phyloP scores from a whole-genome alignment of 2,888 invertebrate genomes.

The Yponomeuta cagnagella region DNA sequence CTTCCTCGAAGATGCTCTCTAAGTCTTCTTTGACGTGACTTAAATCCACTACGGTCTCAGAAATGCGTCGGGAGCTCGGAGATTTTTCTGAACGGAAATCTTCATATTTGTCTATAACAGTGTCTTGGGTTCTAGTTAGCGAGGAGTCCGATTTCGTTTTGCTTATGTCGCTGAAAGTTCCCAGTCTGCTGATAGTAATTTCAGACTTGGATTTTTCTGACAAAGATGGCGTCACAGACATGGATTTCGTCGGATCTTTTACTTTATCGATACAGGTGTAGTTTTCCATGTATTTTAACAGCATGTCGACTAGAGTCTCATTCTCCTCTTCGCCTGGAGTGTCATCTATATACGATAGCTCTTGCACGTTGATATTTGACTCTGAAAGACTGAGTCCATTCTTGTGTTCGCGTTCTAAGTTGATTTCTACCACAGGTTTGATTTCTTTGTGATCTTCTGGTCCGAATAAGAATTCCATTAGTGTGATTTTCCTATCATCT shows the following conservation, averaged over 20 bases:
- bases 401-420: constrained; percentile 34
- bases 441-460: constrained; percentile 44
- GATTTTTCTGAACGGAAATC: constrained; percentile 37
- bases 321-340: constrained; percentile 59
- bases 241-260: constrained; percentile 36
- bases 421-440: constrained; percentile 50
- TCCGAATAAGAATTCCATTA: constrained; percentile 69
- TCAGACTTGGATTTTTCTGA: constrained; percentile 69
- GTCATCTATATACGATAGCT: constrained; percentile 61
- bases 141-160: constrained; percentile 70
- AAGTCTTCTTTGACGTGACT: constrained; percentile 60
- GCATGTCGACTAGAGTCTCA: constrained; percentile 62
- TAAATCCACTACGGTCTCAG: constrained; percentile 60
- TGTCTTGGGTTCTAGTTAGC: constrained; percentile 63
- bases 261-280: constrained; percentile 46
- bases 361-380: constrained; percentile 56
- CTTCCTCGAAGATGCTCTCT: constrained; percentile 57
- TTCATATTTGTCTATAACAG: constrained; percentile 56
- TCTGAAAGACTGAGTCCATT: constrained; percentile 51
- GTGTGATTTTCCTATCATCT: constrained; percentile 62
- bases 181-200: constrained; percentile 61
- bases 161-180: constrained; percentile 63
- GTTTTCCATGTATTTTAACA: constrained; percentile 66
- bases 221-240: constrained; percentile 47
- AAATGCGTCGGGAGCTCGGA: constrained; percentile 48